These are phyloP conservation scores for Galaxias olidus DNA, from an alignment of 2,797 vertebrate genomes.

Conservation along the genomic window DNA sequence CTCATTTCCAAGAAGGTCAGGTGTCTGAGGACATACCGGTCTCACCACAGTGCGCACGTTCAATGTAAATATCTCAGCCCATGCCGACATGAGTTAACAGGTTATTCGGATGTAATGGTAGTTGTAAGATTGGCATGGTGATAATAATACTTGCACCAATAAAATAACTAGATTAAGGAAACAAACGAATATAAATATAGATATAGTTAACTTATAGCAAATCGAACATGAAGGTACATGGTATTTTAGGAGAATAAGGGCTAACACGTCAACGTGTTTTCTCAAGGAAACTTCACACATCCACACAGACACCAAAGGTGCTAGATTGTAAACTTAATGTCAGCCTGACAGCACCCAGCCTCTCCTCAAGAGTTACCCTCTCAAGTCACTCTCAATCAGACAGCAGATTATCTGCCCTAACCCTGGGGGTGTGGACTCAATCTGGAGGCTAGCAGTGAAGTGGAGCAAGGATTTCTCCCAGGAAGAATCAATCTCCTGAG, in stretches of 20 bases:
- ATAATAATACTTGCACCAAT: too few species aligned
- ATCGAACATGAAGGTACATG: too few species aligned
- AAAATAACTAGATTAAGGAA: too few species aligned
- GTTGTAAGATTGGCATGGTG: too few species aligned
- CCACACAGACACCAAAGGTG: slow-evolving; percentile 2
- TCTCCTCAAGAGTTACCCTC: slow-evolving; percentile 67
- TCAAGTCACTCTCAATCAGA: slow-evolving; percentile 78
- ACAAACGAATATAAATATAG: too few species aligned
- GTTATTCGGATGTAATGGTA: too few species aligned
- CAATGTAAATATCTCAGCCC: neutral
- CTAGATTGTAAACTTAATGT: slow-evolving; percentile 40
- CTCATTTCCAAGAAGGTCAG: neutral
- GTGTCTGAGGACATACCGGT: neutral
- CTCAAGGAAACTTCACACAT: neutral
- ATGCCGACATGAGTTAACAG: neutral
- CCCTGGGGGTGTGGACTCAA: slow-evolving; percentile 73
- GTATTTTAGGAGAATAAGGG: too few species aligned
- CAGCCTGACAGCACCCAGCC: slow-evolving; percentile 53
- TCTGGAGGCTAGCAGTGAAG: slow-evolving; percentile 71
- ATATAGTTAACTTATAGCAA: too few species aligned
- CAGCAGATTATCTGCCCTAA: slow-evolving; percentile 73
- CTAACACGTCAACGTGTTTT: neutral
- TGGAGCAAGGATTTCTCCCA: slow-evolving; percentile 73
- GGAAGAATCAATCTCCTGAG: slow-evolving; percentile 73
- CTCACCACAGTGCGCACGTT: neutral